Evolutionary conservation across 2,888 invertebrate species (phyloP), one percentile per base, ranked within the genome.

Genomic region (Drosophila hamatofila): DNA sequence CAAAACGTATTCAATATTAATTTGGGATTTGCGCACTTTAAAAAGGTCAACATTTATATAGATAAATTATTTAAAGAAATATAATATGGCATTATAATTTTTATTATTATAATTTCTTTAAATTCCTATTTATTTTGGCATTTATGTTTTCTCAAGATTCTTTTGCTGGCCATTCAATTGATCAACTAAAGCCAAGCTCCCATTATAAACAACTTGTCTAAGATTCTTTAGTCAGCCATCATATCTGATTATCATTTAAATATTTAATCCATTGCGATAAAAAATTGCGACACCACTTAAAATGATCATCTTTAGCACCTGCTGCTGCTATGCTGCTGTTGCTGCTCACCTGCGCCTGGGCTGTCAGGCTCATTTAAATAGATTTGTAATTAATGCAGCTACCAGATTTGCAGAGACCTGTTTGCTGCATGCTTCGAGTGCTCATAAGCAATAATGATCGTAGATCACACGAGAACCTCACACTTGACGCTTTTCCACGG

Each of bases 401-500:
- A 75, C 27, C 76, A 64, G 58, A 48, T 58, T 65, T 55, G 35
- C 42, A 41, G 58, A 77, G 61, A 74, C 63, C 48, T 52, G 69
- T 73, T 76, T 65, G 55, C 74, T 66, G 54, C 52, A 23, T 35
- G 56, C 57, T 37, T 18, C 49, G 52, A 23, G 30, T 42, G 63
- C 48, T 59, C 67, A 67, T 62, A 52, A 51, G 51, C 49, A 64
- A 72, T 76, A 64, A 66, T 73, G 66, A 60, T 73, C 78, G 48
- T 49, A 72, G 75, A 76, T 68, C 88, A 86, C 86, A 85, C 85
- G 86, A 86, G 88, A 86, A 88, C 75, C 77, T 66, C 79, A 79
- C 80, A 79, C 72, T 78, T 74, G 83, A 74, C 58, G 81, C 73
- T 85, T 88, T 88, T 88, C 88, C 86, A 86, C 88, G 86, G 69